Conservation (phyloP, 35 echinoderm and acorn worm genomes). For the Heliocidaris tuberculata region DNA sequence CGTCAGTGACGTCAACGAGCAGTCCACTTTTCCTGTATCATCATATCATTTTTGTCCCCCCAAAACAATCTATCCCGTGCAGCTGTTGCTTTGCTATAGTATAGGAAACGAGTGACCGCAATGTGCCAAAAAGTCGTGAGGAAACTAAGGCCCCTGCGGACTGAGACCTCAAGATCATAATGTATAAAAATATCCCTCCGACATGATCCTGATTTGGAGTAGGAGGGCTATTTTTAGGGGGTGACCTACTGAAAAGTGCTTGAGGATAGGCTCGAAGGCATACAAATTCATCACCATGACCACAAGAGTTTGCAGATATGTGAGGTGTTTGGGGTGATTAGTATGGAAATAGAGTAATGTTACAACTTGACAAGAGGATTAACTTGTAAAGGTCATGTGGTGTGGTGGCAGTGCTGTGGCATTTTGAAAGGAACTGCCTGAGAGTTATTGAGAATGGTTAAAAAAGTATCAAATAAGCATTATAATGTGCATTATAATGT, state of each 20-base stretch:
- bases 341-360: too few species aligned
- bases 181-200: background rate
- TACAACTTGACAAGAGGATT: too few species aligned
- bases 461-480: too few species aligned
- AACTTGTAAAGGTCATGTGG: too few species aligned
- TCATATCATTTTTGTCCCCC: background rate
- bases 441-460: too few species aligned
- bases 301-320: too few species aligned
- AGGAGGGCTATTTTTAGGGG: background rate
- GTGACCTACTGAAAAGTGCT: slow-evolving; percentile 12
- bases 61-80: background rate
- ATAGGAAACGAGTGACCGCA: background rate
- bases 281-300: background rate
- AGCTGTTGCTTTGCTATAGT: background rate
- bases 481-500: too few species aligned
- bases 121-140: background rate
- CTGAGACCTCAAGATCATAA: background rate
- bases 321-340: too few species aligned
- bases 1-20: background rate
- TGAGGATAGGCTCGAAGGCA: background rate
- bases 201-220: background rate
- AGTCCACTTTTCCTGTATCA: background rate
- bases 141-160: background rate
- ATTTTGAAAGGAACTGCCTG: too few species aligned
- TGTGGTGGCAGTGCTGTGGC: too few species aligned